Percentiles rank a stretch among this genome's conserved stretches.
Conservation (phyloP, 37 sponge, comb jelly and placozoan genomes). For the Halisarca cf. caerulea region DNA sequence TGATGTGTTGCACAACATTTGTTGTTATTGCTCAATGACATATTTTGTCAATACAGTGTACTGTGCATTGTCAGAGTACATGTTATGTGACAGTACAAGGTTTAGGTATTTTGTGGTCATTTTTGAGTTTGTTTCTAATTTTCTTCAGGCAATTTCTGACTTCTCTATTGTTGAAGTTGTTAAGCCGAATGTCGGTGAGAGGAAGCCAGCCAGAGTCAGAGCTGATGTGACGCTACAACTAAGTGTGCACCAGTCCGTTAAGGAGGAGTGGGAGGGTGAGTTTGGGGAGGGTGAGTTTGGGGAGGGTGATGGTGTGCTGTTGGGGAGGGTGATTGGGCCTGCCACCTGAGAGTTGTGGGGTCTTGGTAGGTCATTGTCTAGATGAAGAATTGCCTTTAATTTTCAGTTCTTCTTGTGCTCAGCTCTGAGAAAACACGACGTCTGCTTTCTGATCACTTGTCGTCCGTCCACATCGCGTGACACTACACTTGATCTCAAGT, state of each 20-base stretch:
- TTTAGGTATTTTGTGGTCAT: too few relatives aligned
- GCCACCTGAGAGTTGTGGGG: too few relatives aligned
- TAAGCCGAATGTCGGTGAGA: slow-evolving; percentile 90
- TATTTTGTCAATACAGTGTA: neutral
- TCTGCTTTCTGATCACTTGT: slow-evolving; percentile 91
- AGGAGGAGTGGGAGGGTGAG: slow-evolving; percentile 86
- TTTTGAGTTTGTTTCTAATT: too few relatives aligned
- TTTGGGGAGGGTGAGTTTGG: too few relatives aligned
- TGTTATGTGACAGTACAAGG: too few relatives aligned
- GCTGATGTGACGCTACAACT: slow-evolving; percentile 88
- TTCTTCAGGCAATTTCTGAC: neutral
- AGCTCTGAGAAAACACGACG: slow-evolving; percentile 94
- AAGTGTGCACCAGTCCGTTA: slow-evolving; percentile 66
- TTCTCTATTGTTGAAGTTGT: slow-evolving; percentile 70
- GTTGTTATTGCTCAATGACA: neutral
- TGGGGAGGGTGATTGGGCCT: too few relatives aligned
- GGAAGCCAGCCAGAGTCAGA: slow-evolving; percentile 88
- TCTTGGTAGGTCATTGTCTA: too few relatives aligned
- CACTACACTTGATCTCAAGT: slow-evolving; percentile 48
- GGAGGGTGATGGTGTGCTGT: too few relatives aligned
- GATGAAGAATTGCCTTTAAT: too few relatives aligned
- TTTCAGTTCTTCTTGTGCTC: neutral
- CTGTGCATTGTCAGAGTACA: neutral
- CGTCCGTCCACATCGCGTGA: slow-evolving; percentile 62
- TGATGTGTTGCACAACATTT: too few relatives aligned